These are phyloP conservation scores for Scomberomorus guttatus DNA, from an alignment of 2,797 vertebrate species.

Conservation along the genomic window DNA sequence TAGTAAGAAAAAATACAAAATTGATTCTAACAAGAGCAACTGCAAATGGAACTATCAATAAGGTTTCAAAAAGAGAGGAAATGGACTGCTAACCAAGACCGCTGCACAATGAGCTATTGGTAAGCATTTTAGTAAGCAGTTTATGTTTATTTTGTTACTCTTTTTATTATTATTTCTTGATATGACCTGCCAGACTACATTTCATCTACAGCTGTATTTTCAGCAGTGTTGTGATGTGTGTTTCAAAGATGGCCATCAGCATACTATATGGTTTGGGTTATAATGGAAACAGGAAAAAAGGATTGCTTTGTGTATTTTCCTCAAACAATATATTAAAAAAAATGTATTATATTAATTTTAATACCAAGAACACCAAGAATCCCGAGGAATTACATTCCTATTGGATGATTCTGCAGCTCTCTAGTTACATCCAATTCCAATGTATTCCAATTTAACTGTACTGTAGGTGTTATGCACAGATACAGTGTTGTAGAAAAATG, in stretches of 20 bases:
- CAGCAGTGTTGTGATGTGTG: neutral
- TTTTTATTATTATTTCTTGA: neutral
- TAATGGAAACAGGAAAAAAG: conserved; percentile 7
- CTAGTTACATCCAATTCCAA: neutral
- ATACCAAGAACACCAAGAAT: neutral
- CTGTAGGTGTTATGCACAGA: neutral
- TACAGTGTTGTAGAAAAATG: neutral
- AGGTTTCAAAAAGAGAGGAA: conserved; percentile 4
- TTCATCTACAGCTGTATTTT: neutral
- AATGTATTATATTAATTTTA: neutral
- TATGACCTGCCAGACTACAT: neutral
- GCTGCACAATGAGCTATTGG: neutral
- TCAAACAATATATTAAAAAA: neutral
- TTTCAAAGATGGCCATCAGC: neutral
- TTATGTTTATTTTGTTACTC: neutral
- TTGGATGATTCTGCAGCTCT: neutral
- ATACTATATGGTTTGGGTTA: neutral
- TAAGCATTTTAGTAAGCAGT: neutral
- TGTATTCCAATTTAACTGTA: neutral
- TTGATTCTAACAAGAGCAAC: neutral
- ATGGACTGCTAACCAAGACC: neutral
- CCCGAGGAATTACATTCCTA: neutral
- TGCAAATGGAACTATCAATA: neutral
- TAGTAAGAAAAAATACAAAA: neutral
- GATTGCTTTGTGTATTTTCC: neutral